Conservation (phyloP, 2,113 vertebrate species). For the Eurypyga helias region DNA sequence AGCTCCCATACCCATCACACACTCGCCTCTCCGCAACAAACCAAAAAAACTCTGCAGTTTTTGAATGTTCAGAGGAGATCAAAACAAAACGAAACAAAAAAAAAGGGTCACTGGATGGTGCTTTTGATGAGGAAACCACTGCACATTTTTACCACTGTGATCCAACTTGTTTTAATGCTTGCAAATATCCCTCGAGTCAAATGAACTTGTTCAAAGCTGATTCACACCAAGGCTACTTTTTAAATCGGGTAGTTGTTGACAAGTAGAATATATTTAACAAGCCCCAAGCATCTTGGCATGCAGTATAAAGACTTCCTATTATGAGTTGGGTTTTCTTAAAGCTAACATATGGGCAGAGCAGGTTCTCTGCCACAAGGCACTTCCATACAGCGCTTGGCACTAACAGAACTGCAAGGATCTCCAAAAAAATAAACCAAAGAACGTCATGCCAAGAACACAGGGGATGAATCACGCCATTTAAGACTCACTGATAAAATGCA, state of each 20-base stretch:
- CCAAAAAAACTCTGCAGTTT: background rate
- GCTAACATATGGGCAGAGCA: constrained; percentile 54
- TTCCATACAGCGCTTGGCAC: constrained; percentile 17
- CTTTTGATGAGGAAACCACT: constrained; percentile 16
- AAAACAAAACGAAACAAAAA: background rate
- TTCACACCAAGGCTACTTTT: constrained; percentile 42
- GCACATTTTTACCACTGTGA: background rate
- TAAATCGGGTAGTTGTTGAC: constrained; percentile 47
- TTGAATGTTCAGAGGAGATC: background rate
- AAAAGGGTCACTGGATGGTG: background rate
- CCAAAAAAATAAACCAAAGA: background rate
- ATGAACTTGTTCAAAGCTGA: constrained; percentile 54
- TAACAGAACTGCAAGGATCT: background rate
- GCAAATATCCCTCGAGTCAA: constrained; percentile 43
- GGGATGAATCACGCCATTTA: constrained; percentile 31
- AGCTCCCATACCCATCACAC: background rate
- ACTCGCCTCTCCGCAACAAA: too few species aligned
- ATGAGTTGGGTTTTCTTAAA: background rate
- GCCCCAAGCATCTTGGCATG: constrained; percentile 45
- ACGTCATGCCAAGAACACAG: background rate
- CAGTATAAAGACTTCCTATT: constrained; percentile 52
- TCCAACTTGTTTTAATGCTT: constrained; percentile 19
- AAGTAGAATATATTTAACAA: constrained; percentile 57
- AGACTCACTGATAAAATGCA: background rate
- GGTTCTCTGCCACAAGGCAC: constrained; percentile 35